Base-by-base conservation (phyloP, 2,797 vertebrate genomes). In the Lacerta bilineata region DNA sequence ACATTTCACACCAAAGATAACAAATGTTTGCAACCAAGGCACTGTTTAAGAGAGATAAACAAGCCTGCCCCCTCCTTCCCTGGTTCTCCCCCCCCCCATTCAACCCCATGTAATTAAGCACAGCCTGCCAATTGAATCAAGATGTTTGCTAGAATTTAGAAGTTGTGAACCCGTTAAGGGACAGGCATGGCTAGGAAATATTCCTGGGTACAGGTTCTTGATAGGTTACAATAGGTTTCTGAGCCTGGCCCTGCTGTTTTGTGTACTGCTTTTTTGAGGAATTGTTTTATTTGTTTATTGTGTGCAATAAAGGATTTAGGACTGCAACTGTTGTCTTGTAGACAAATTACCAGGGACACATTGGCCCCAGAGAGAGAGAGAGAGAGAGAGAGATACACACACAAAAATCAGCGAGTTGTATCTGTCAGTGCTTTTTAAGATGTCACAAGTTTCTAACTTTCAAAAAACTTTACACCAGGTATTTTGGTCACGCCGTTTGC, bases 1-100 rank as follows among this genome's bases (percentile, higher is more conserved):
- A 87, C 93, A 97, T 98, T 98, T 98, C 97, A 97, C 97, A 98
- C 97, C 95, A 91, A 94, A 96, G 96, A 97, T 98, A 98, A 97
- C 94, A 93, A 95, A 94, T 61, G 92, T 90, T 90, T 89, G 93
- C 93, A 93, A 95, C 92, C 90, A 91, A 82, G 84, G 94, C 90
- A 1, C 96, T 97, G 96, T 91, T 87, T 64, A 84, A 89, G 94
- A 92, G 93, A 97, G 97, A 97, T 96, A 97, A 97, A 95, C 95
- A 64, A 89, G 5, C 93, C 90, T 87, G 5, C 80, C 20, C 39
- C 72, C 43, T 50, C 61, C n/a, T 76, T 43, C 23, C 17, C 29
- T 13, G 23, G n/a, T 82, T 17, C 59, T 18, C 50, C 9, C 13
- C 59, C 29, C 82, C 18, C 29, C 41, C 25, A 29, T 69, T 43